A percentile compares a stretch with the other conserved stretches of the same genome.
Evolutionary conservation across 2,797 vertebrate species (phyloP).

Genomic region (Sebastes cheni): DNA sequence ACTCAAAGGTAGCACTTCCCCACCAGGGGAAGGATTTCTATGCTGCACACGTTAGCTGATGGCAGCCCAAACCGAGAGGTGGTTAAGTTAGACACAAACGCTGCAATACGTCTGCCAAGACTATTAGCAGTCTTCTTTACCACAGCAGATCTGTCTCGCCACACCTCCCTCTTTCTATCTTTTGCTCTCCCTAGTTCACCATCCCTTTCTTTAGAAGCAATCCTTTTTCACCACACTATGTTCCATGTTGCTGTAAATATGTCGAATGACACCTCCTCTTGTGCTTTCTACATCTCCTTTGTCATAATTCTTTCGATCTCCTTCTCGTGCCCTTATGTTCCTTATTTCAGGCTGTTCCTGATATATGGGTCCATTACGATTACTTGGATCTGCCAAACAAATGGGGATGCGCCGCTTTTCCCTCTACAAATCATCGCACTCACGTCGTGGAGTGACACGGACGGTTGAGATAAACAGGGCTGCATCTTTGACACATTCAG

Average conservation of each 20-base stretch:
- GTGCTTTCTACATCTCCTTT: neutral
- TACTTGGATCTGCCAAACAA: constrained; percentile 6
- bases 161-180: neutral
- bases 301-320: neutral
- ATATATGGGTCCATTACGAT: constrained; percentile 20
- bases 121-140: constrained; percentile 16
- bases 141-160: constrained; percentile 9
- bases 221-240: neutral
- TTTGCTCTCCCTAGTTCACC: neutral
- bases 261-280: neutral
- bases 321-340: neutral
- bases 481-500: neutral
- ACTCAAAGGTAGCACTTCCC: neutral
- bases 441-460: neutral
- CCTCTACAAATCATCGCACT: constrained; percentile 12
- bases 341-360: constrained; percentile 1
- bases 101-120: constrained; percentile 8
- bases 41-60: neutral
- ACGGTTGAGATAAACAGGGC: neutral
- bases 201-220: neutral
- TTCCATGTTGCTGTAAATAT: constrained; percentile 4
- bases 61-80: constrained; percentile 19
- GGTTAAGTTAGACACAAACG: constrained; percentile 24
- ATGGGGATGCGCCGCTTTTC: neutral
- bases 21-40: neutral